Base-by-base conservation (phyloP, 2,888 invertebrate species). In the Lithophane socia region DNA sequence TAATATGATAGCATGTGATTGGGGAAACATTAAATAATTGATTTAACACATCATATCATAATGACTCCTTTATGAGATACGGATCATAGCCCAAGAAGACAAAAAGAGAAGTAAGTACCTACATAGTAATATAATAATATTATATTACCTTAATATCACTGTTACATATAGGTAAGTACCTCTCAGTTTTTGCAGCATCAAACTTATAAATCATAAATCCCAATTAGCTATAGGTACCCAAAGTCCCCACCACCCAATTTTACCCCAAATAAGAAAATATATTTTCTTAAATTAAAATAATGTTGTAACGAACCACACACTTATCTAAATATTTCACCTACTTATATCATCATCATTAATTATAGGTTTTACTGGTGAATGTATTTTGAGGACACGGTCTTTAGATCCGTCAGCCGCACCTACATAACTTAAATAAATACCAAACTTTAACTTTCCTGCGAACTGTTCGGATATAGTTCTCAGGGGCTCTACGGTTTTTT, bases 401-500 rank as follows among this genome's bases (percentile, higher is more conserved):
- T 90, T 91, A 2, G 93, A 91, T 1, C 92, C 93, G 83, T 95
- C 93, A 0, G 92, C 80, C 7, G 95, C 86, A 3, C 96, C 96
- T 21, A 95, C 75, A 80, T 96, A 95, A 16, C 96, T 97, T 54
- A 98, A 95, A 93, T 99, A 99, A 79, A 98, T 97, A n/a, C 99
- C 99, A 91, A 99, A 99, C 56, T 97, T 97, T 83, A 98, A 96
- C 96, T 98, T 98, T 2, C 98, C 98, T 78, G 97, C 97, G 90
- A 98, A 98, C 89, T 97, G 97, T 90, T 97, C 97, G 0, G 98
- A 97, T 85, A 99, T 97, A 1, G 98, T 98, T 83, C 98, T 97
- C 18, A 99, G 93, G 0, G 98, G 98, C 92, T 99, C 98, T 0
- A 97, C 97, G 0, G 98, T 98, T 90, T 98, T 98, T 85, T 97